Conservation (phyloP, 2,797 vertebrate genomes). For the Pangasius larnaudii region DNA sequence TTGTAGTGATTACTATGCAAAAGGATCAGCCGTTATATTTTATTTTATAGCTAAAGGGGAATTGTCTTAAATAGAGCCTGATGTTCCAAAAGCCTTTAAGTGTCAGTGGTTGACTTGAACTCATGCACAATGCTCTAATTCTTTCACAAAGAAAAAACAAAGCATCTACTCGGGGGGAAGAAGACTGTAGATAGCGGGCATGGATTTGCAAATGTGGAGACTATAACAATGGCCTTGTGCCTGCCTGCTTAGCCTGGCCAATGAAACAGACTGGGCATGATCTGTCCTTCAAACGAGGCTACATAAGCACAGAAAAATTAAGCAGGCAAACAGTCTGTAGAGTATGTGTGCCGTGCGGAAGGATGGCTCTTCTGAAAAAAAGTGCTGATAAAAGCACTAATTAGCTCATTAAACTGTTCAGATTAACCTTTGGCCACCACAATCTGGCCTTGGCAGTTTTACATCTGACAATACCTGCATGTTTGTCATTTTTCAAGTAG, state of each 20-base stretch:
- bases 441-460: constrained; percentile 37
- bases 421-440: constrained; percentile 53
- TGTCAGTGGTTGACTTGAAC: constrained; percentile 42
- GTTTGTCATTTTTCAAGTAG: constrained; percentile 39
- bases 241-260: constrained; percentile 40
- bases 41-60: background rate
- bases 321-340: constrained; percentile 55
- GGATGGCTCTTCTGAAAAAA: constrained; percentile 42
- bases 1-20: constrained; percentile 16
- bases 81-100: constrained; percentile 43
- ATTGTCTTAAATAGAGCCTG: constrained; percentile 33
- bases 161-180: constrained; percentile 16
- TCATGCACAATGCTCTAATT: constrained; percentile 45
- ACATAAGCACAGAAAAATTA: constrained; percentile 43
- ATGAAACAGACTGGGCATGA: constrained; percentile 48
- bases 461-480: constrained; percentile 43
- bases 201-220: constrained; percentile 13
- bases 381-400: constrained; percentile 56
- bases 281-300: constrained; percentile 55
- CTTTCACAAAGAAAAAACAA: constrained; percentile 27
- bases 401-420: constrained; percentile 54
- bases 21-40: constrained; percentile 14
- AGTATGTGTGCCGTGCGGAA: constrained; percentile 6
- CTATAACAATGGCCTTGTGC: constrained; percentile 32
- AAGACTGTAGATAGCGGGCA: background rate